These are phyloP conservation scores for Trachymyrmex cornetzi DNA, from an alignment of 1,140 invertebrate genomes.

Conservation along the genomic window DNA sequence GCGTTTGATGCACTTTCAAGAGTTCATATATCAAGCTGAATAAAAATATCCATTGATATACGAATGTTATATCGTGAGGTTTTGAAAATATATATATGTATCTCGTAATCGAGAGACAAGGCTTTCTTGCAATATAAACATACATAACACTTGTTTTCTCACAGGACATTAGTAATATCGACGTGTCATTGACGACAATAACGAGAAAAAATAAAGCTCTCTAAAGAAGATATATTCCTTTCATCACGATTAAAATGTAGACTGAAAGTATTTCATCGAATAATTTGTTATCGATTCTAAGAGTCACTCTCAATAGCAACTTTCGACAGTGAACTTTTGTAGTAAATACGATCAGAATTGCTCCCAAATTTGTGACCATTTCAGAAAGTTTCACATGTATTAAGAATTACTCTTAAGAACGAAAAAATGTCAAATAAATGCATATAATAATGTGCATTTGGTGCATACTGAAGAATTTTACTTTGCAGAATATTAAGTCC, in stretches of 20 bases:
- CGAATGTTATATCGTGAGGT: conserved; percentile 52
- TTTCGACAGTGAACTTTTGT: not conserved
- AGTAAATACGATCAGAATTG: not conserved
- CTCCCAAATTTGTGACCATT: not conserved
- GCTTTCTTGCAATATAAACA: conserved; percentile 53
- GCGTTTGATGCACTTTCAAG: conserved; percentile 58
- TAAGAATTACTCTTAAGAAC: conserved; percentile 18
- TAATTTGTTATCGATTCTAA: not conserved
- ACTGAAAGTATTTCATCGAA: conserved; percentile 12
- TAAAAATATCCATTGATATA: conserved; percentile 65
- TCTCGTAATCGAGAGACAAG: conserved; percentile 43
- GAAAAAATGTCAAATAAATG: conserved; percentile 13
- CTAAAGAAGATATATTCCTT: conserved; percentile 26
- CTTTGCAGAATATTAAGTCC: not conserved
- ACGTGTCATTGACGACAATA: conserved; percentile 37
- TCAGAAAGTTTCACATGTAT: conserved; percentile 11
- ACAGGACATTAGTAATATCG: conserved; percentile 55
- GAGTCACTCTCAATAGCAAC: not conserved
- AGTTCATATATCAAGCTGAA: conserved; percentile 69
- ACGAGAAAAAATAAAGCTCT: not conserved
- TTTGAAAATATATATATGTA: conserved; percentile 65
- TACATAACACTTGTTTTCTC: conserved; percentile 59
- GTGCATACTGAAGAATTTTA: conserved; percentile 28
- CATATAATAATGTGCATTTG: not conserved
- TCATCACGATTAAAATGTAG: conserved; percentile 13